These are phyloP conservation scores for Aphrocallistes beatrix DNA, from an alignment of 37 sponge, comb jelly and placozoan species.

Conservation along the genomic window DNA sequence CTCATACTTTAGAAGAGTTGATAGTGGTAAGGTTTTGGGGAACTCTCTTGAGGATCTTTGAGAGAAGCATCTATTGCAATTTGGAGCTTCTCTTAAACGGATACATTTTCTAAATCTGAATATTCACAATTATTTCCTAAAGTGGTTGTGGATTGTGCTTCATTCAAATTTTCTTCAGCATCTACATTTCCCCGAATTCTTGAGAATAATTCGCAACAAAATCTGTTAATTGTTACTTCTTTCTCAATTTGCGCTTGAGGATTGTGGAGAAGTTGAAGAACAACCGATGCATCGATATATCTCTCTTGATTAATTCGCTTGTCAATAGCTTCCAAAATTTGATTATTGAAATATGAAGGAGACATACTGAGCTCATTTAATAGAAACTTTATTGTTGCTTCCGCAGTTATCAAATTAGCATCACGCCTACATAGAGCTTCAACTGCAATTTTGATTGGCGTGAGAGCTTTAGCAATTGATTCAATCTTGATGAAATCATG, in stretches of 20 bases:
- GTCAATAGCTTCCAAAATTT: neutral
- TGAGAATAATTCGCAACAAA: neutral
- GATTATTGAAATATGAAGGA: neutral
- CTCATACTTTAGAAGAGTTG: slow-evolving; percentile 5
- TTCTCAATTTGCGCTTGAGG: neutral
- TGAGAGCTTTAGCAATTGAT: no score
- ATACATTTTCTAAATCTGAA: neutral
- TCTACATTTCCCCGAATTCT: neutral
- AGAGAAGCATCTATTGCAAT: slow-evolving; percentile 13
- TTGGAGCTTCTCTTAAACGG: slow-evolving; percentile 9
- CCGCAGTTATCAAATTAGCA: neutral
- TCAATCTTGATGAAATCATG: neutral
- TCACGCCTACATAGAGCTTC: neutral
- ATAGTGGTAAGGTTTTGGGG: neutral
- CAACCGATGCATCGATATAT: neutral
- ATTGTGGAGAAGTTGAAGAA: neutral
- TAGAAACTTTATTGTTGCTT: neutral
- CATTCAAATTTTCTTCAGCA: slow-evolving; percentile 2
- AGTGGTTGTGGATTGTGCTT: neutral
- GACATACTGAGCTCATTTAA: neutral
- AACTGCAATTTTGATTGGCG: neutral
- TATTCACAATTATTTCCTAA: neutral
- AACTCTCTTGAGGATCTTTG: neutral
- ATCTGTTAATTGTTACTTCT: neutral
- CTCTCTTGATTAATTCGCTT: neutral